Conservation (phyloP, 2,113 vertebrate species). For the Upupa epops region DNA sequence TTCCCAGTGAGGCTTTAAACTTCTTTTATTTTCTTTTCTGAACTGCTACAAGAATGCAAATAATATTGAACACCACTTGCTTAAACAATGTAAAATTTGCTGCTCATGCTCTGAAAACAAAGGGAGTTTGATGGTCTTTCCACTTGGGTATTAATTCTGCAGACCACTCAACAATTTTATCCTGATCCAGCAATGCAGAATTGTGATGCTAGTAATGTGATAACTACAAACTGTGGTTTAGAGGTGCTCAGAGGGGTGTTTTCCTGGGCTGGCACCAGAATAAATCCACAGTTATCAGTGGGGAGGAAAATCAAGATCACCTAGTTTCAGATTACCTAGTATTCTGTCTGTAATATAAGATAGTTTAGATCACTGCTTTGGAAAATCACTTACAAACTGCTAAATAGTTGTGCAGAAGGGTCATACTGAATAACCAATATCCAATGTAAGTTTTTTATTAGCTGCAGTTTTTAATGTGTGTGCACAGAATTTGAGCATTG, state of each 20-base stretch:
- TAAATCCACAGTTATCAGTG: not conserved
- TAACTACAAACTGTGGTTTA: not conserved
- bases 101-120: not conserved
- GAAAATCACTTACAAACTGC: not conserved
- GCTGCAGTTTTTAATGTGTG: not conserved
- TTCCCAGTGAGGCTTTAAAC: not conserved
- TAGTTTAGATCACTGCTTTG: not conserved
- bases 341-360: constrained; percentile 19
- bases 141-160: not conserved
- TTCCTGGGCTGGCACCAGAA: not conserved
- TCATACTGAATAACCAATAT: not conserved
- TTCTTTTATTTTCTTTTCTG: not conserved
- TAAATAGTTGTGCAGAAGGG: not conserved
- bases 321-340: not conserved
- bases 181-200: not conserved
- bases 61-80: not conserved
- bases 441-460: not conserved
- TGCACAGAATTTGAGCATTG: not conserved
- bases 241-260: not conserved
- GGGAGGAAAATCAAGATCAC: constrained; percentile 1
- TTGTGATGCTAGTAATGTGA: not conserved
- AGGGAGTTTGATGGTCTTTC: not conserved
- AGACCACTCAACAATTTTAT: constrained; percentile 4
- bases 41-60: not conserved
- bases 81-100: not conserved